These are phyloP conservation scores for Desmophyllum pertusum DNA, from an alignment of 92 coral and sea anemone species.

Conservation along the genomic window DNA sequence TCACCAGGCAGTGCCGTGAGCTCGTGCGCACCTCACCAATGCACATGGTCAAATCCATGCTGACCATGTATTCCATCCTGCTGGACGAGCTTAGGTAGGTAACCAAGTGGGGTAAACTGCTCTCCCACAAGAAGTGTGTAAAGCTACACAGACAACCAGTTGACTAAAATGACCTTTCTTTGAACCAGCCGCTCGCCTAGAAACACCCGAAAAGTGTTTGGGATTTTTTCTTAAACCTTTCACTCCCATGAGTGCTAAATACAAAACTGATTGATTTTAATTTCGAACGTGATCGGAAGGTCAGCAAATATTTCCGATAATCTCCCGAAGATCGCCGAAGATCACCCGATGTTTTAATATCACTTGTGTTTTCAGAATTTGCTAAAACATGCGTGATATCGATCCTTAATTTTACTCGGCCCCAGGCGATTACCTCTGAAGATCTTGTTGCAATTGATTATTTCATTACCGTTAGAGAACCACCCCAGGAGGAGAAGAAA, in stretches of 20 bases:
- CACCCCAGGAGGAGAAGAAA: slow-evolving; percentile 65
- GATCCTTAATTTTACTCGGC: no score
- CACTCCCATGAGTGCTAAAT: no score
- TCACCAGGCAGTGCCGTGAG: slow-evolving; percentile 83
- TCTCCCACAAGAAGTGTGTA: background rate
- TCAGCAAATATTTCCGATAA: no score
- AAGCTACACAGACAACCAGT: background rate
- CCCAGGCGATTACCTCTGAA: background rate
- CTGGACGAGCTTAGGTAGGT: slow-evolving; percentile 90
- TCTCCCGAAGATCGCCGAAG: no score
- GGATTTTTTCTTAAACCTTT: background rate
- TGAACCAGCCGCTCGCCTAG: background rate
- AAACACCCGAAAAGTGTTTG: background rate
- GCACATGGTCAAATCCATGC: slow-evolving; percentile 90
- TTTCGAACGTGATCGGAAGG: no score
- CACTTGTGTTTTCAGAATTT: no score
- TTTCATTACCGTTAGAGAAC: slow-evolving; percentile 46
- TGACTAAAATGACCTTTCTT: background rate
- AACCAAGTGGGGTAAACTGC: background rate
- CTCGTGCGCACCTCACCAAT: slow-evolving; percentile 91
- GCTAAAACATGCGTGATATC: no score
- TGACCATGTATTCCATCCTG: slow-evolving; percentile 79
- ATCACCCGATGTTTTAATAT: no score
- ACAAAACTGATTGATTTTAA: no score
- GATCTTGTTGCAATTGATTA: background rate